phyloP scores from a whole-genome alignment of 1,140 invertebrate genomes.

The Nomia melanderi region DNA sequence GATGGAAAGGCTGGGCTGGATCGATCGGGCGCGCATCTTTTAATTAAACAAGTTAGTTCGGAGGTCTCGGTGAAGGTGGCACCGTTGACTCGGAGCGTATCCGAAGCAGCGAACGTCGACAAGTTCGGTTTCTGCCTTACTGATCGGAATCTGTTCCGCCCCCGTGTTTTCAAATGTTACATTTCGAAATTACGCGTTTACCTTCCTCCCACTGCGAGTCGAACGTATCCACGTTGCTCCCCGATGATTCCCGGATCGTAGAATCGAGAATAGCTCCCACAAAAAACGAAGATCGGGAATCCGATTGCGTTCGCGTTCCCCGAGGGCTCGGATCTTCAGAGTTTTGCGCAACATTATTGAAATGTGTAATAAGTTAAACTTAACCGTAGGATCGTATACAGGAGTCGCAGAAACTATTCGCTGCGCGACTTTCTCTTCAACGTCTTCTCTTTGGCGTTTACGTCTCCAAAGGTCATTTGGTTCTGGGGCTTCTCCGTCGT shows the following conservation, averaged over 20 bases:
- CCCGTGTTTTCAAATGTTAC: too few relatives aligned
- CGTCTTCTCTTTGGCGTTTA: not conserved
- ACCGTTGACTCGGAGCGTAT: not conserved
- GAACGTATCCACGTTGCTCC: too few relatives aligned
- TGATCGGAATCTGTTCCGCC: not conserved
- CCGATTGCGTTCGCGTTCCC: not conserved
- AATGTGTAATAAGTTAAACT: conserved; percentile 15
- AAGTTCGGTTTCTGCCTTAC: conserved; percentile 16
- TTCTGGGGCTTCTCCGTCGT: not conserved
- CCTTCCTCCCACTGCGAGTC: too few relatives aligned
- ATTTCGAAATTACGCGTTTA: not conserved
- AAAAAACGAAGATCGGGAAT: not conserved
- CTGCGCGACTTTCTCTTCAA: conserved; percentile 28
- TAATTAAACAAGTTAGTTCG: not conserved
- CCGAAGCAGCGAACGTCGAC: not conserved
- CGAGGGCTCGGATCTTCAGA: not conserved
- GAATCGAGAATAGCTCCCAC: too few relatives aligned
- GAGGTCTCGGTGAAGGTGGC: conserved; percentile 6
- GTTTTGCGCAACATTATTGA: conserved; percentile 9
- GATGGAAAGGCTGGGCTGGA: not conserved
- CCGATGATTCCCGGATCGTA: too few relatives aligned
- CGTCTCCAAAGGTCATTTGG: not conserved
- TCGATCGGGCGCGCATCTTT: not conserved
- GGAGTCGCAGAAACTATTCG: not conserved
- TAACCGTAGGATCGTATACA: not conserved